Evolutionary conservation across 2,888 invertebrate species (phyloP).

Genomic region (Andrena praecox): DNA sequence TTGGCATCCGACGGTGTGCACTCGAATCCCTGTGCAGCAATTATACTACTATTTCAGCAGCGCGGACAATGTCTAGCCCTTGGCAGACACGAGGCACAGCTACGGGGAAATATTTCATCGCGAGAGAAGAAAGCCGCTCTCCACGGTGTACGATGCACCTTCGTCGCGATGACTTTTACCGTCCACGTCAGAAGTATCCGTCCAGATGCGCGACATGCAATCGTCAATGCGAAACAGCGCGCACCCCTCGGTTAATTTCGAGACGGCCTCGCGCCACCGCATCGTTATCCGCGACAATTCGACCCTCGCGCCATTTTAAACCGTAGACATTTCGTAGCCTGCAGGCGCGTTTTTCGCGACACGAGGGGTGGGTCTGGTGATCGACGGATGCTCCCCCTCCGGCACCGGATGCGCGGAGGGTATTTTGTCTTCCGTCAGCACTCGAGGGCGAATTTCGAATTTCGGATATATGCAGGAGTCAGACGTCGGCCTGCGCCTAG

Average conservation of each 20-base stretch:
- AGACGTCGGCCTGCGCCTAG: constrained; percentile 55
- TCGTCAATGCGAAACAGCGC: not conserved
- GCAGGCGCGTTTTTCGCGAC: constrained; percentile 5
- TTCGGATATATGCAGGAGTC: constrained; percentile 64
- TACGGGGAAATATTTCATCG: not conserved
- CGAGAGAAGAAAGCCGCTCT: not conserved
- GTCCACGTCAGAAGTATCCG: too few relatives aligned
- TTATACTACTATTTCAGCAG: not conserved
- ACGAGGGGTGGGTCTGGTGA: not conserved
- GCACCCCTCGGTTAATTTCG: not conserved
- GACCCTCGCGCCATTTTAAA: not conserved
- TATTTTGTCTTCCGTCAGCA: constrained; percentile 56
- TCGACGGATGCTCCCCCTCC: not conserved
- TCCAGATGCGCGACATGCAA: not conserved
- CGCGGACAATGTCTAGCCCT: not conserved
- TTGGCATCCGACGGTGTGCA: not conserved
- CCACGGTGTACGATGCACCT: too few relatives aligned
- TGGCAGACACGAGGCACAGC: not conserved
- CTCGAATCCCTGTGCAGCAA: not conserved
- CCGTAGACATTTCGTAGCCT: not conserved
- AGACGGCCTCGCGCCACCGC: not conserved
- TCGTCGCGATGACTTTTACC: too few relatives aligned
- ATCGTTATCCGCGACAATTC: constrained; percentile 9
- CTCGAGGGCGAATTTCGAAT: constrained; percentile 65
- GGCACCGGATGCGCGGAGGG: constrained; percentile 22